Evolutionary conservation across 2,797 vertebrate genomes (phyloP).

Genomic region (Lindbergichthys nudifrons): DNA sequence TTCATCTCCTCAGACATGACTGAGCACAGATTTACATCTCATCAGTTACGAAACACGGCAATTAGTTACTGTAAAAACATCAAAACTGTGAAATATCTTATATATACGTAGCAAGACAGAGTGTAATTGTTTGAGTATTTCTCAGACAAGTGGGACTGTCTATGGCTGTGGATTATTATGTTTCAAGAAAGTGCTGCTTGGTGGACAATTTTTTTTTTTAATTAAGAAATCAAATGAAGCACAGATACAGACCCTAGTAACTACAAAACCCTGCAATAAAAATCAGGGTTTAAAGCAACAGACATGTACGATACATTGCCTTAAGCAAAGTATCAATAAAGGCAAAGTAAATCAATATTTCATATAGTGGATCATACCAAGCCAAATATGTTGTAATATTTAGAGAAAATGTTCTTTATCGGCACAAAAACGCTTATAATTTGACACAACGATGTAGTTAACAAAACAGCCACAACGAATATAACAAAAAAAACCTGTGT

Average conservation of each 20-base stretch:
- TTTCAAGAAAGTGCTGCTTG: constrained; percentile 20
- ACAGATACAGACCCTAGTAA: constrained; percentile 14
- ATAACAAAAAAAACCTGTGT: background rate
- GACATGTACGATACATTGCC: background rate
- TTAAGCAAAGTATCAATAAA: constrained; percentile 13
- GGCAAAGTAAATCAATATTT: constrained; percentile 19
- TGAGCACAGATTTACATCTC: too few relatives aligned
- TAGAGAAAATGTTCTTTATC: background rate
- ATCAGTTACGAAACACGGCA: background rate
- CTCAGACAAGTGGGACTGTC: background rate
- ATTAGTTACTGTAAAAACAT: constrained; percentile 1
- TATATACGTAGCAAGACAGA: background rate
- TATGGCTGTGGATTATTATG: constrained; percentile 10
- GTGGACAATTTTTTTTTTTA: constrained; percentile 5
- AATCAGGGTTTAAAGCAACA: constrained; percentile 1
- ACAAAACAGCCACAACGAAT: background rate
- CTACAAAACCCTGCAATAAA: background rate
- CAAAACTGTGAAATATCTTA: background rate
- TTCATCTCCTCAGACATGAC: background rate
- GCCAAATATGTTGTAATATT: background rate
- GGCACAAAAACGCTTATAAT: background rate
- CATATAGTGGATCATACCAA: background rate
- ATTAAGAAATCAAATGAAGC: constrained; percentile 43
- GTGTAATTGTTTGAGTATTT: constrained; percentile 2
- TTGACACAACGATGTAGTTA: background rate